Conservation (phyloP, 2,888 invertebrate genomes). For the Gerris lacustris region DNA sequence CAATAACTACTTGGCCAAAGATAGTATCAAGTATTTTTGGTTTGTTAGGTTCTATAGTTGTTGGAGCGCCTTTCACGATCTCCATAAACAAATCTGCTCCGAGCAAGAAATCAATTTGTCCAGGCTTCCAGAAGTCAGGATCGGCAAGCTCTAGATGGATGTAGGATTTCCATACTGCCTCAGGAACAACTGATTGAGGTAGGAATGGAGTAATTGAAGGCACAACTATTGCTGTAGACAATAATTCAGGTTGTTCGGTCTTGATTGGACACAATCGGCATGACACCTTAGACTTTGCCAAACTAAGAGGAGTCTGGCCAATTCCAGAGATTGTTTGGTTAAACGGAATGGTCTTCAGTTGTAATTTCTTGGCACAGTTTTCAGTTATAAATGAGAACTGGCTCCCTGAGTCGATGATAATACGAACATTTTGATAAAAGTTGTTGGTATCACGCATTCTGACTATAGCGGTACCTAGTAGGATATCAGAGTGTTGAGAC, state of each 20-base stretch:
- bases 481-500: conserved; percentile 2
- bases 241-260: background rate
- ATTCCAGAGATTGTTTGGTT: conserved; percentile 8
- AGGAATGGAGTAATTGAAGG: conserved; percentile 5
- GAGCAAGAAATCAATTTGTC: conserved; percentile 6
- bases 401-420: conserved; percentile 9
- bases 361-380: conserved; percentile 6
- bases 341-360: background rate
- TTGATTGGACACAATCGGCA: background rate
- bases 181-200: conserved; percentile 2
- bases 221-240: conserved; percentile 4
- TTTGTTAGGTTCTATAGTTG: background rate
- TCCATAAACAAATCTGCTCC: conserved; percentile 11
- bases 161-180: background rate
- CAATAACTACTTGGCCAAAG: conserved; percentile 14
- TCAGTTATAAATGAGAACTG: conserved; percentile 14
- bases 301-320: background rate
- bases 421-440: background rate
- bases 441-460: conserved; percentile 8
- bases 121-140: conserved; percentile 9
- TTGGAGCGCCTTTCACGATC: conserved; percentile 3
- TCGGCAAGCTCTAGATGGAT: conserved; percentile 9
- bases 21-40: conserved; percentile 1
- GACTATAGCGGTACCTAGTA: conserved; percentile 12
- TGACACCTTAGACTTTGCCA: background rate